Evolutionary conservation across 2,888 invertebrate genomes (phyloP), one percentile per base, ranked within the genome.

Genomic region (Drosophila macrothrix): DNA sequence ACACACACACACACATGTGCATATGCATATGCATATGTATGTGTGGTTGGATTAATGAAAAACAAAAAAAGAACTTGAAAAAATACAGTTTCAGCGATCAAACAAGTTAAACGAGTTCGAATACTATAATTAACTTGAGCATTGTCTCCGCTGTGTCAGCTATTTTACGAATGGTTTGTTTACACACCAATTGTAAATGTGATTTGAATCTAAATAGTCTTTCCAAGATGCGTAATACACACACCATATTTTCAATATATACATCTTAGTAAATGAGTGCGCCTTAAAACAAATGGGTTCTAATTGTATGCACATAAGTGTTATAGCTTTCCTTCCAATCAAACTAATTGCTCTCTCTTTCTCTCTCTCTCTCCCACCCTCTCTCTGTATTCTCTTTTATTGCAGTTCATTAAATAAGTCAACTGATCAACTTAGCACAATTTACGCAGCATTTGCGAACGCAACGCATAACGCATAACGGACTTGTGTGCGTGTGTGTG

Each of bases 71-170:
- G 5, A 35, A n/a, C 19, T 28, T 19, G 28, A 29, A n/a, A 56
- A 49, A 49, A 74, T 55, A 65, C 46, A 49, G 53, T 73, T 73
- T 69, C 35, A 39, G 35, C 41, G 19, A 54, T 53, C 16, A 59
- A 73, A 73, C 74, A 58, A 75, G 68, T 61, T 43, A 58, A 74
- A 75, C 76, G 76, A 60, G 64, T 75, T 75, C 41, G 56, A 68
- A 56, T 70, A 71, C 59, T 59, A 53, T 53, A 69, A 69, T 56
- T 67, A 68, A 22, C 67, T 55, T 52, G 41, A 25, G 39, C 69
- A 49, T 39, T 49, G 29, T 46, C 43, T 28, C 7, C 31, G 25
- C 31, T 16, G 28, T 22, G 22, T 12, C 28, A 19, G 25, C 16
- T 12, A 28, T 29, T 39, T 28, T 39, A 55, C 55, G 25, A 37